phyloP scores from a whole-genome alignment of 2,888 invertebrate genomes.

The Synanthedon andrenaeformis region DNA sequence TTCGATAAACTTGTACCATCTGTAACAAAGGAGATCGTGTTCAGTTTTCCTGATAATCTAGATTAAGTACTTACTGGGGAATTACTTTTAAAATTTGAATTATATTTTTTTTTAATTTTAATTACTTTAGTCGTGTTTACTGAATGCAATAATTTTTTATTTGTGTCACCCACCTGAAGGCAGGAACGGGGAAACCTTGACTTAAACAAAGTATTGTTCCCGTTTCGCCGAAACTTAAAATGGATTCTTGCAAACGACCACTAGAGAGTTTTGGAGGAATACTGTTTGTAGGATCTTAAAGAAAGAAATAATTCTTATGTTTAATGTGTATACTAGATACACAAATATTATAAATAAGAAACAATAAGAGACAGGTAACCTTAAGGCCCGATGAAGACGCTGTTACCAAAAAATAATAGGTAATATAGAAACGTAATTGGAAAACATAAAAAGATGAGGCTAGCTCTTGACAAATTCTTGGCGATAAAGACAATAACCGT shows the following conservation, averaged over 20 bases:
- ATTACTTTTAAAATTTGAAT: neutral
- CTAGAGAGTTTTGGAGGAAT: constrained; percentile 74
- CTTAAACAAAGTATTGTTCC: constrained; percentile 76
- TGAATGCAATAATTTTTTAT: neutral
- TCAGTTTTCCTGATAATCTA: constrained; percentile 18
- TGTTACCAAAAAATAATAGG: neutral
- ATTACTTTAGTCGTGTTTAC: neutral
- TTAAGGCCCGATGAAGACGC: neutral
- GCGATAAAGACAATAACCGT: constrained; percentile 19
- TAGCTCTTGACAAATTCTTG: neutral
- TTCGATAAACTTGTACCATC: constrained; percentile 95
- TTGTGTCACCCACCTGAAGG: constrained; percentile 74
- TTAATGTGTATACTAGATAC: neutral
- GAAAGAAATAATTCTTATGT: constrained; percentile 17
- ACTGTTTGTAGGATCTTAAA: constrained; percentile 76
- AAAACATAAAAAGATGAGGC: too few species aligned
- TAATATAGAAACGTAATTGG: too few species aligned
- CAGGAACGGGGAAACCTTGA: constrained; percentile 80
- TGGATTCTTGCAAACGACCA: constrained; percentile 66
- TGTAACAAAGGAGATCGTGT: constrained; percentile 73
- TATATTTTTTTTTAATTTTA: neutral
- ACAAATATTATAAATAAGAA: neutral
- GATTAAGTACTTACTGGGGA: neutral
- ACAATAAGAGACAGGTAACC: constrained; percentile 1
- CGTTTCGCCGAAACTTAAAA: constrained; percentile 32